phyloP scores from a whole-genome alignment of 2,888 invertebrate genomes.

The Watsonalla cultraria region DNA sequence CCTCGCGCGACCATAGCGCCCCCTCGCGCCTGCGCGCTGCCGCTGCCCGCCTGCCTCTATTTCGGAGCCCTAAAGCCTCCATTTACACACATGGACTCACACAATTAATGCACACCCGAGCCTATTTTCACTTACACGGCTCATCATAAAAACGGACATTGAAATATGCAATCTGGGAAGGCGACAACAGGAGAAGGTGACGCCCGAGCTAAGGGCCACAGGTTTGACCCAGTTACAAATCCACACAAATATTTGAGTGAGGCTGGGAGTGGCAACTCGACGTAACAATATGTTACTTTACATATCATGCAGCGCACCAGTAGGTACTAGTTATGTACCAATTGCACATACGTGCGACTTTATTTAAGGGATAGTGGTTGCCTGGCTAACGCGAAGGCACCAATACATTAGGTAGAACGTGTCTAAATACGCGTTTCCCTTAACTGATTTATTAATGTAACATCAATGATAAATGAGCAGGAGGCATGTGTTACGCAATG shows the following conservation, averaged over 20 bases:
- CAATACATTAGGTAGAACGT: background rate
- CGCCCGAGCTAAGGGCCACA: conserved; percentile 28
- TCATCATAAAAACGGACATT: conserved; percentile 29
- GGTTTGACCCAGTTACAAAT: conserved; percentile 57
- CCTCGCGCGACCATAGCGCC: conserved; percentile 56
- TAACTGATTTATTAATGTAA: background rate
- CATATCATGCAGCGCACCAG: conserved; percentile 10
- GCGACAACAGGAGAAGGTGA: background rate
- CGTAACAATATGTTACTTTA: conserved; percentile 43
- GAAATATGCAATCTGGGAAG: conserved; percentile 22
- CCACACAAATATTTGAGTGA: conserved; percentile 55
- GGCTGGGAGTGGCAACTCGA: conserved; percentile 56
- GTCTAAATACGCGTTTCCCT: background rate
- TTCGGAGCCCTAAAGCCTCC: conserved; percentile 37
- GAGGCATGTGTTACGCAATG: background rate
- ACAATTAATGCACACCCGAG: conserved; percentile 35
- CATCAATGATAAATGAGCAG: background rate
- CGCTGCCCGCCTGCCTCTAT: conserved; percentile 16
- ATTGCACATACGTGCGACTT: background rate
- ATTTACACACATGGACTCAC: conserved; percentile 49
- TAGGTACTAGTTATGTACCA: conserved; percentile 5
- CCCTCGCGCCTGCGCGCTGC: conserved; percentile 47
- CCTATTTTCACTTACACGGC: conserved; percentile 30
- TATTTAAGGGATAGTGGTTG: background rate
- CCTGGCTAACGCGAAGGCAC: background rate